Evolutionary conservation across 2,888 invertebrate genomes (phyloP).

Genomic region (Seira musarum): DNA sequence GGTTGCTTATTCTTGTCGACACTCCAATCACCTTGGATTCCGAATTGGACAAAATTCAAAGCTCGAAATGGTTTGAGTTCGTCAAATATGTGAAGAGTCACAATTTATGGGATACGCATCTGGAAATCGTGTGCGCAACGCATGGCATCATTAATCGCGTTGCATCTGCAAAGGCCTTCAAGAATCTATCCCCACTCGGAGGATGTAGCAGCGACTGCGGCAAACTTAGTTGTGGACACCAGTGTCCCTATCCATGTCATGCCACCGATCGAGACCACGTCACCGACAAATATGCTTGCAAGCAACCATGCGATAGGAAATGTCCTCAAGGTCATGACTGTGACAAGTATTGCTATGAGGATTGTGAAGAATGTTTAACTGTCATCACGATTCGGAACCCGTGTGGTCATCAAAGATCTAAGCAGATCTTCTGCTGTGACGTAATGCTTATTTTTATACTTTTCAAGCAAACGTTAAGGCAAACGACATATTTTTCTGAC

Average conservation of each 20-base stretch:
- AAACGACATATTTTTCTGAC: too few species aligned
- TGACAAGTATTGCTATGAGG: conserved; percentile 3
- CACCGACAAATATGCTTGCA: conserved; percentile 13
- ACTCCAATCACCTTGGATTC: too few species aligned
- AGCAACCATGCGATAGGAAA: background rate
- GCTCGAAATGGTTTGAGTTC: conserved; percentile 11
- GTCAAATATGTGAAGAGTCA: background rate
- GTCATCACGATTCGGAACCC: background rate
- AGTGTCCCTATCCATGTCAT: conserved; percentile 27
- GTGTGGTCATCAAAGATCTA: background rate
- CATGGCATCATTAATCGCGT: conserved; percentile 9
- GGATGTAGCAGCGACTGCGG: conserved; percentile 24
- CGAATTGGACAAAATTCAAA: too few species aligned
- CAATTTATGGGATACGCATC: background rate
- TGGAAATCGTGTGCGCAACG: conserved; percentile 14
- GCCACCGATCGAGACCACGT: background rate
- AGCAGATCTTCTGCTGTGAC: conserved; percentile 24
- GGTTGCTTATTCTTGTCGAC: too few species aligned
- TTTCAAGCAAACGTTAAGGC: too few species aligned
- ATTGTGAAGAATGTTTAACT: conserved; percentile 1
- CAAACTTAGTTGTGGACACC: conserved; percentile 32
- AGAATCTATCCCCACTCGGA: background rate
- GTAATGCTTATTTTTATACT: too few species aligned
- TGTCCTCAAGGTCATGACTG: conserved; percentile 20
- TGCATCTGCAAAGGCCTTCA: background rate